These are phyloP conservation scores for Brachymystax lenok DNA, from an alignment of 2,797 vertebrate genomes.

Conservation along the genomic window DNA sequence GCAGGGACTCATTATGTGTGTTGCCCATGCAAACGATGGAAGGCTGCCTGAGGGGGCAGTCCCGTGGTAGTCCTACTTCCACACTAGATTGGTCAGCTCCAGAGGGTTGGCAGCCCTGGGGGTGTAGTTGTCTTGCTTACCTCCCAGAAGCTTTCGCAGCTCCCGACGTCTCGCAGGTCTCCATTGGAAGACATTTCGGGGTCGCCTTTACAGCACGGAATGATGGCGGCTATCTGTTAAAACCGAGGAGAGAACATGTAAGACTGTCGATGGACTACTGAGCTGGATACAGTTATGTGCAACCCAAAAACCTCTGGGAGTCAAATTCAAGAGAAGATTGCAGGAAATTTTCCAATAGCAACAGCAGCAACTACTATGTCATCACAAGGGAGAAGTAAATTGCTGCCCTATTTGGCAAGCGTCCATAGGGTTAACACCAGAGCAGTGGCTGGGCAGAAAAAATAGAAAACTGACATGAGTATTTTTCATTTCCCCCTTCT, in stretches of 20 bases:
- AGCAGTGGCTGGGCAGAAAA: neutral
- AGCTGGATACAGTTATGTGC: neutral
- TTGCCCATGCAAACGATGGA: constrained; percentile 4
- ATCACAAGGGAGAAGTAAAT: neutral
- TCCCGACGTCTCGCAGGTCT: constrained; percentile 83
- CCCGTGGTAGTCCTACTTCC: neutral
- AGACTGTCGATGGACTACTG: neutral
- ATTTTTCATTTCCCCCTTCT: neutral
- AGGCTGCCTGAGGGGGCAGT: neutral
- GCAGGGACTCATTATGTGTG: constrained; percentile 22
- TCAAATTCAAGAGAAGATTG: neutral
- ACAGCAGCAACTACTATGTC: neutral
- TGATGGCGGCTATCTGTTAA: constrained; percentile 83
- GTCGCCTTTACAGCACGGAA: constrained; percentile 91
- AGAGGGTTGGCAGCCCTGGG: neutral
- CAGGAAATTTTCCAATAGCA: neutral
- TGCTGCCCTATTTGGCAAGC: constrained; percentile 16
- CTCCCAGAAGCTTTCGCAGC: constrained; percentile 97
- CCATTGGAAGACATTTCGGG: constrained; percentile 90
- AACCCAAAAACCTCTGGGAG: neutral
- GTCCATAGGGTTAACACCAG: constrained; percentile 2
- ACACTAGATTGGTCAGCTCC: neutral
- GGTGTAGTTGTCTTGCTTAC: constrained; percentile 68
- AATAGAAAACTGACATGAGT: neutral
- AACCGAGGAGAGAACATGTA: constrained; percentile 60